Base-by-base conservation (phyloP, 2,797 vertebrate species). In the Eulemur rubriventer region DNA sequence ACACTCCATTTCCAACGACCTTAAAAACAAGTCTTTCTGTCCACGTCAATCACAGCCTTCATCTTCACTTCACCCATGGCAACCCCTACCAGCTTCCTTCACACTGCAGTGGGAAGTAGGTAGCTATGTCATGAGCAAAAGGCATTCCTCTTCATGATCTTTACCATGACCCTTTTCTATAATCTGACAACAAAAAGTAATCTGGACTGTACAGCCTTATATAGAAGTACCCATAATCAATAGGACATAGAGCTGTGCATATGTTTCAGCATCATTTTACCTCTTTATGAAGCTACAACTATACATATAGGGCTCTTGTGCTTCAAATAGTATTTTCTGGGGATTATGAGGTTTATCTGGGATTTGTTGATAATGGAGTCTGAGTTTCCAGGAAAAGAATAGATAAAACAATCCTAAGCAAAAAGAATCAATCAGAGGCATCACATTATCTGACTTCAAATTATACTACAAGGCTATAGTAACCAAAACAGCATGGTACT, bases 211-310 rank as follows among this genome's bases (percentile, higher is more conserved):
- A 52, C 0, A 63, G 43, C 33, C 41, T 41, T 10, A 1, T 24
- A 41, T 28, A 55, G 18, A 17, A n/a, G 70, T 28, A 12, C 11
- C 50, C 14, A 26, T 18, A 13, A 43, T 55, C 50, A 24, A 61
- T 0, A 35, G 41, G 43, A 10, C 8, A 35, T 9, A 24, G 43
- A 41, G 3, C 2, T 7, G 0, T 18, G 18, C 30, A 3, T 24
- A 7, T 38, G 30, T 65, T 81, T 72, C 12, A 8, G 46, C 1
- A 3, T 6, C 38, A 17, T 65, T 35, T 28, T 2, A 30, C 4
- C 28, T 75, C 57, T 57, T 48, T 1, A 6, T 7, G 7, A 82
- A 82, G 67, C 28, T 3, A 16, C 33, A 88, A n/a, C 59, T 72
- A 33, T 26, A 17, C 18, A 12, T 0, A n/a, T 0, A n/a, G 4